A percentile compares a stretch with the other conserved stretches of the same genome.
phyloP scores from a whole-genome alignment of 1,140 invertebrate species.

The Saccostrea glomerata region DNA sequence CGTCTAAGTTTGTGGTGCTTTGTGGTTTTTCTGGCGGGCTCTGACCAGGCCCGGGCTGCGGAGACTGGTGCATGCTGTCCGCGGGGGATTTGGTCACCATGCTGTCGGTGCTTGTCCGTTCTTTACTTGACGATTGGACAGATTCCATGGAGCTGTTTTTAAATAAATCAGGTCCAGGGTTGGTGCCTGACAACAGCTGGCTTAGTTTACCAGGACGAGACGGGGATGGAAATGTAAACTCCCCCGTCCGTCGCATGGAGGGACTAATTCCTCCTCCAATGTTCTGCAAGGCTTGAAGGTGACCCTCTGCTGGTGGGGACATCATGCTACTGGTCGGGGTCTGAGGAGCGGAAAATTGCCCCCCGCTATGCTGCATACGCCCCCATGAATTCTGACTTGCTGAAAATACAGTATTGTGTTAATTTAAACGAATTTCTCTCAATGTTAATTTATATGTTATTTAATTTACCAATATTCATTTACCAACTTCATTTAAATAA shows the following conservation, averaged over 20 bases:
- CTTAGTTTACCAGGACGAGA: conserved; percentile 66
- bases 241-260: conserved; percentile 4
- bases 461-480: too few relatives aligned
- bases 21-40: conserved; percentile 77
- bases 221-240: conserved; percentile 43
- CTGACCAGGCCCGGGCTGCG: conserved; percentile 79
- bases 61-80: conserved; percentile 82
- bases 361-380: conserved; percentile 49
- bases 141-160: conserved; percentile 11
- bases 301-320: conserved; percentile 49
- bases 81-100: conserved; percentile 66
- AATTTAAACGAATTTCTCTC: too few relatives aligned
- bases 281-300: conserved; percentile 56
- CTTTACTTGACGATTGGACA: conserved; percentile 21
- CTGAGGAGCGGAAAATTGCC: conserved; percentile 33
- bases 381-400: conserved; percentile 47
- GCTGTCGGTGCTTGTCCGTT: conserved; percentile 47
- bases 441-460: too few relatives aligned
- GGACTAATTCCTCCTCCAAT: conserved; percentile 42
- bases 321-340: conserved; percentile 45
- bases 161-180: neutral
- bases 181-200: conserved; percentile 56
- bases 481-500: too few relatives aligned
- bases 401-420: neutral
- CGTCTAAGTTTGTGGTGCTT: conserved; percentile 80